Evolutionary conservation across 1,140 invertebrate species (phyloP).

Genomic region (Zaprionus africanus): DNA sequence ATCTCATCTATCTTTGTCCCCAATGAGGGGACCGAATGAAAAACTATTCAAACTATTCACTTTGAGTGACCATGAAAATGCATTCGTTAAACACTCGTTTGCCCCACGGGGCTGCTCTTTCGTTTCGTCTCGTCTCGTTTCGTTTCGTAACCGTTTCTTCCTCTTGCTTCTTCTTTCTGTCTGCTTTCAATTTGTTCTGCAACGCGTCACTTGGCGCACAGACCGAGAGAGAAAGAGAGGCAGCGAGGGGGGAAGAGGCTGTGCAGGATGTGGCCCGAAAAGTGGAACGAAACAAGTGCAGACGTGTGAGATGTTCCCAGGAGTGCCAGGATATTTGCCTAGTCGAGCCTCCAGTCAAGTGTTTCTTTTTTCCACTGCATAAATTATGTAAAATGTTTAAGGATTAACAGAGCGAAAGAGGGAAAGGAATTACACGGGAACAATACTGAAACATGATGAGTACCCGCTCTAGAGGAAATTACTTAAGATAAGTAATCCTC

Average conservation of each 20-base stretch:
- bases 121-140: conserved; percentile 3
- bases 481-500: background rate
- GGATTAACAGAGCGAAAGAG: background rate
- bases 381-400: conserved; percentile 18
- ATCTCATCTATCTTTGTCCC: conserved; percentile 60
- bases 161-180: conserved; percentile 6
- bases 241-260: conserved; percentile 32
- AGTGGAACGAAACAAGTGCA: conserved; percentile 58
- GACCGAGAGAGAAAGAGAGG: background rate
- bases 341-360: conserved; percentile 33
- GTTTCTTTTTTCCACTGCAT: background rate
- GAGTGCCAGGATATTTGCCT: conserved; percentile 49
- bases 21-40: conserved; percentile 17
- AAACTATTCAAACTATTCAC: conserved; percentile 57
- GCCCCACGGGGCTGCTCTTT: conserved; percentile 32
- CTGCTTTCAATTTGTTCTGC: conserved; percentile 76
- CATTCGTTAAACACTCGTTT: conserved; percentile 71
- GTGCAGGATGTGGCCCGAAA: conserved; percentile 27
- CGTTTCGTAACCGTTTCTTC: background rate
- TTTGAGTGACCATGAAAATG: conserved; percentile 81
- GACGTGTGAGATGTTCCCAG: conserved; percentile 48
- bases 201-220: conserved; percentile 62
- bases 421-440: background rate
- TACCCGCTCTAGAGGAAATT: background rate
- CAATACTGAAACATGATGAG: background rate